phyloP scores from a whole-genome alignment of 2,113 vertebrate species.

The Aldabrachelys gigantea region DNA sequence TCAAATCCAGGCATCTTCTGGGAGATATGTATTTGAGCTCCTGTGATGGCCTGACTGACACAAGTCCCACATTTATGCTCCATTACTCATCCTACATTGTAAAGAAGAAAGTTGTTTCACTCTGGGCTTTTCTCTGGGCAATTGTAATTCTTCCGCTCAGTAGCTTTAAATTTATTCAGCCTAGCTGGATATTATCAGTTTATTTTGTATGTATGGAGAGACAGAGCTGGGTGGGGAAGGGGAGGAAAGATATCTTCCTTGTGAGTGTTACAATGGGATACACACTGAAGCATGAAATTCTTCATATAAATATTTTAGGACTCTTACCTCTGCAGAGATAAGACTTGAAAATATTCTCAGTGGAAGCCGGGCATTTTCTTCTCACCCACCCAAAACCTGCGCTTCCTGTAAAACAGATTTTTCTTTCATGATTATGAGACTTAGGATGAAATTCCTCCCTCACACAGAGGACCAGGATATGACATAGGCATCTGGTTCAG shows the following conservation, averaged over 20 bases:
- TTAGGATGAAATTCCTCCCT: not conserved
- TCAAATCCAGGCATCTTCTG: not conserved
- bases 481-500: accelerated
- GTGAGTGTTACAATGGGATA: slow-evolving; percentile 39
- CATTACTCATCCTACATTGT: slow-evolving; percentile 11
- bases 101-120: slow-evolving; percentile 21
- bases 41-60: not conserved
- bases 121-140: slow-evolving; percentile 49
- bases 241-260: not conserved
- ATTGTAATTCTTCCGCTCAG: slow-evolving; percentile 65
- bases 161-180: slow-evolving; percentile 59
- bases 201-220: slow-evolving; percentile 55
- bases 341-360: not conserved
- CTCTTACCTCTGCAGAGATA: slow-evolving; percentile 30
- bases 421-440: not conserved
- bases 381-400: not conserved
- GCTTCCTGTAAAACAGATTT: not conserved
- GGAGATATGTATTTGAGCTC: slow-evolving; percentile 26
- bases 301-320: slow-evolving; percentile 56
- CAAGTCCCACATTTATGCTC: not conserved
- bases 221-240: not conserved
- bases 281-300: slow-evolving; percentile 39
- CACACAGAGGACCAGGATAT: accelerated
- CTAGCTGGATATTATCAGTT: slow-evolving; percentile 53
- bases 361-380: not conserved